Evolutionary conservation across 2,113 vertebrate species (phyloP).

Genomic region (Nothocercus julius): DNA sequence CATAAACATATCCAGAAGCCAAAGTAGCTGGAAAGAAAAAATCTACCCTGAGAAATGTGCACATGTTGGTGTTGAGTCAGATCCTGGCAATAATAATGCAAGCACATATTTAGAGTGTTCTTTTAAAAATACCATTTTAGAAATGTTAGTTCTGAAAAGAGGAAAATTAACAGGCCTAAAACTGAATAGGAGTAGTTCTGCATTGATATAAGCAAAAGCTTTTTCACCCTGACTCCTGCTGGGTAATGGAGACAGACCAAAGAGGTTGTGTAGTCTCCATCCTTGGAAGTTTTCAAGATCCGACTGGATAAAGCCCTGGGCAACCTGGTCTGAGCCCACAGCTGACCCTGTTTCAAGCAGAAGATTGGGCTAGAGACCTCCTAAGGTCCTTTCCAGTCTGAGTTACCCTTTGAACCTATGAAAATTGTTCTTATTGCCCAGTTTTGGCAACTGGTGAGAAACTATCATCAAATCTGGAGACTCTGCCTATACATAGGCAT

Average conservation of each 20-base stretch:
- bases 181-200: not conserved
- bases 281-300: not conserved
- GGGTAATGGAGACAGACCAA: not conserved
- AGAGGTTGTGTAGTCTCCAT: not conserved
- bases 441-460: not conserved
- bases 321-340: not conserved
- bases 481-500: not conserved
- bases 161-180: not conserved
- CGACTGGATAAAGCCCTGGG: not conserved
- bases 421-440: not conserved
- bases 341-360: not conserved
- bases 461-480: not conserved
- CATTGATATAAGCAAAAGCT: not conserved
- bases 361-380: not conserved
- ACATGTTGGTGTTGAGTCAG: not conserved
- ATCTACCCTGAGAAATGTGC: not conserved
- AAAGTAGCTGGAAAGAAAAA: not conserved
- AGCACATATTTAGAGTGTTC: not conserved
- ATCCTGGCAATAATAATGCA: not conserved
- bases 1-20: not conserved
- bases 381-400: not conserved
- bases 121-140: not conserved
- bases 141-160: not conserved
- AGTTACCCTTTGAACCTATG: not conserved
- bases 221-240: rapidly evolving